Percentiles rank a stretch among this genome's conserved stretches.
Conservation (phyloP, 2,888 invertebrate genomes). For the Formica aserva region DNA sequence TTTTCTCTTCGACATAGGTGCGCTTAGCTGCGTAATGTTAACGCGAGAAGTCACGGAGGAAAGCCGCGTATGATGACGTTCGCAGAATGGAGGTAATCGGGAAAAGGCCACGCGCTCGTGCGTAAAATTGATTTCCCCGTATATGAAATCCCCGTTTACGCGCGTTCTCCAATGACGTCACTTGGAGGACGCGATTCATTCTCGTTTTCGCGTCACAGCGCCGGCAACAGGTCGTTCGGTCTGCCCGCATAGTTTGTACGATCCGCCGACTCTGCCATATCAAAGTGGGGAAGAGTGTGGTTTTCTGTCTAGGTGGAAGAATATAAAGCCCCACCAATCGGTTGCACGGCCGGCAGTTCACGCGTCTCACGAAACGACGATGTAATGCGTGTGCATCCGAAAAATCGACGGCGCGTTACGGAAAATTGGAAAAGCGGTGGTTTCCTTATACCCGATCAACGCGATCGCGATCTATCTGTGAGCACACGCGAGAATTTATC, state of each 20-base stretch:
- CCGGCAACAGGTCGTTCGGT: not conserved
- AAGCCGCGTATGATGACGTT: slow-evolving; percentile 15
- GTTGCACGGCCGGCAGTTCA: slow-evolving; percentile 75
- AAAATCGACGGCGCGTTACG: slow-evolving; percentile 29
- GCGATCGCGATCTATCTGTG: not conserved
- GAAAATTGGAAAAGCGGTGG: not conserved
- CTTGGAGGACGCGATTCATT: slow-evolving; percentile 13
- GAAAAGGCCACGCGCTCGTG: not conserved
- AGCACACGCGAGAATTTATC: not conserved
- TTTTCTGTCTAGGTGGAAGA: slow-evolving; percentile 63
- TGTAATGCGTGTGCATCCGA: slow-evolving; percentile 69
- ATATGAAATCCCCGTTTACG: slow-evolving; percentile 56
- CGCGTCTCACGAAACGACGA: slow-evolving; percentile 77
- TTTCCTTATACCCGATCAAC: not conserved
- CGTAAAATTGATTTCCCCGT: slow-evolving; percentile 7
- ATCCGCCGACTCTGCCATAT: slow-evolving; percentile 51
- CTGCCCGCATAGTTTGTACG: not conserved
- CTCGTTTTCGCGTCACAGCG: not conserved
- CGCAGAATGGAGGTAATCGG: slow-evolving; percentile 24
- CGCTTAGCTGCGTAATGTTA: not conserved
- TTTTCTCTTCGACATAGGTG: too few relatives aligned
- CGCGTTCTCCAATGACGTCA: slow-evolving; percentile 74
- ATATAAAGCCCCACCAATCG: slow-evolving; percentile 80
- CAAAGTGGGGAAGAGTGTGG: slow-evolving; percentile 69
- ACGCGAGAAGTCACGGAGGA: not conserved